phyloP scores from a whole-genome alignment of 2,797 vertebrate species.

The Prunella strophiata region DNA sequence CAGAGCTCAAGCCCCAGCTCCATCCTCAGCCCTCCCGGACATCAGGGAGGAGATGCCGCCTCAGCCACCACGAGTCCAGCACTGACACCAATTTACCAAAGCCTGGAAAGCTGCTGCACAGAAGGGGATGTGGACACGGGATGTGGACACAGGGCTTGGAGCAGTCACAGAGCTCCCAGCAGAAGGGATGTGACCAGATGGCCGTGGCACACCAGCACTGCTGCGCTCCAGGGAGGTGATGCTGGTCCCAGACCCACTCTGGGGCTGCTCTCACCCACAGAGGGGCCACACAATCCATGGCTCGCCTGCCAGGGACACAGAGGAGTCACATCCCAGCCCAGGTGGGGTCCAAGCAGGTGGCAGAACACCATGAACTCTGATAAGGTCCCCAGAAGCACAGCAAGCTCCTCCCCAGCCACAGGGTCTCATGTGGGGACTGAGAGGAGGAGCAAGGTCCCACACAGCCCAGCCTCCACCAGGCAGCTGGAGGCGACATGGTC shows the following conservation, averaged over 20 bases:
- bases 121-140: no score
- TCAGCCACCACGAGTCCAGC: accelerated
- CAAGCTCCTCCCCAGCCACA: background rate
- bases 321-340: accelerated
- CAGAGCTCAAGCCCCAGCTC: background rate
- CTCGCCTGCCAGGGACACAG: accelerated
- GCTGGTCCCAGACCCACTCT: accelerated
- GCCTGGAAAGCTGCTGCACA: background rate
- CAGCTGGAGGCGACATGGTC: background rate
- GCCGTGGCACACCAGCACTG: background rate
- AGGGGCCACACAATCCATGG: accelerated
- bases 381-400: background rate
- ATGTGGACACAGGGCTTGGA: background rate
- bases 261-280: accelerated
- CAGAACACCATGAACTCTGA: background rate
- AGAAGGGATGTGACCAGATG: accelerated
- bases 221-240: background rate
- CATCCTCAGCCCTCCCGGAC: background rate
- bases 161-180: accelerated
- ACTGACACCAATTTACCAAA: accelerated
- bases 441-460: background rate
- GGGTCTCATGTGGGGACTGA: accelerated
- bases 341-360: accelerated
- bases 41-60: background rate
- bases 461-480: background rate